Conservation (phyloP, 2,797 vertebrate species). For the Coracias cyanogaster region DNA sequence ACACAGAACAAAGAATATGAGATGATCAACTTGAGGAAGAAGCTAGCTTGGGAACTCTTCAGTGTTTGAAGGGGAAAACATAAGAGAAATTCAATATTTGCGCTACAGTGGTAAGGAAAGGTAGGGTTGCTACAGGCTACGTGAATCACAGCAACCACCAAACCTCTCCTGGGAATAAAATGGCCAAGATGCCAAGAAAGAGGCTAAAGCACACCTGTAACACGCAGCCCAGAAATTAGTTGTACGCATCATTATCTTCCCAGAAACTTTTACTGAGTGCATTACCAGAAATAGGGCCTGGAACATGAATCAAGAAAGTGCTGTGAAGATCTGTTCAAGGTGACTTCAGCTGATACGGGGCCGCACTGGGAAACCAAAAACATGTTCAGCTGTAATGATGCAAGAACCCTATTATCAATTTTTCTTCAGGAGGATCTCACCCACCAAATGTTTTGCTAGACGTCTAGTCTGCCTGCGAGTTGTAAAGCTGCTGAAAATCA, state of each 20-base stretch:
- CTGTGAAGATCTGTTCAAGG: not conserved
- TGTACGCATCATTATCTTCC: not conserved
- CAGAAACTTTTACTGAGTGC: not conserved
- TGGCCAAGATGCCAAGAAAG: not conserved
- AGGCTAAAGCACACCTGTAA: not conserved
- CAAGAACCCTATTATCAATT: constrained; percentile 10
- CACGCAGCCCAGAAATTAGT: not conserved
- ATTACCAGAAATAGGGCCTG: not conserved
- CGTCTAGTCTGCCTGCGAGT: not conserved
- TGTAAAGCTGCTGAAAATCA: constrained; percentile 31
- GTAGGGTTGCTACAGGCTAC: not conserved
- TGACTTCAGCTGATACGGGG: not conserved
- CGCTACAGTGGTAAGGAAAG: not conserved
- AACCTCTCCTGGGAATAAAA: not conserved
- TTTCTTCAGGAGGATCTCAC: not conserved
- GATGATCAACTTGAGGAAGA: not conserved
- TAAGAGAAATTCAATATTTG: not conserved
- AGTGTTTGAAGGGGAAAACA: not conserved
- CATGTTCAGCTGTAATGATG: not conserved
- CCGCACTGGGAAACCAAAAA: not conserved
- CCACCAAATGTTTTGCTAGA: constrained; percentile 35
- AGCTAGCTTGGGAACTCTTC: not conserved
- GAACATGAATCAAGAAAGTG: not conserved
- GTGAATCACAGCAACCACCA: not conserved
- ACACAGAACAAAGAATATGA: not conserved